Evolutionary conservation across 1,140 invertebrate species (phyloP), one percentile per base, ranked within the genome.

Genomic region (Orchesella cincta): DNA sequence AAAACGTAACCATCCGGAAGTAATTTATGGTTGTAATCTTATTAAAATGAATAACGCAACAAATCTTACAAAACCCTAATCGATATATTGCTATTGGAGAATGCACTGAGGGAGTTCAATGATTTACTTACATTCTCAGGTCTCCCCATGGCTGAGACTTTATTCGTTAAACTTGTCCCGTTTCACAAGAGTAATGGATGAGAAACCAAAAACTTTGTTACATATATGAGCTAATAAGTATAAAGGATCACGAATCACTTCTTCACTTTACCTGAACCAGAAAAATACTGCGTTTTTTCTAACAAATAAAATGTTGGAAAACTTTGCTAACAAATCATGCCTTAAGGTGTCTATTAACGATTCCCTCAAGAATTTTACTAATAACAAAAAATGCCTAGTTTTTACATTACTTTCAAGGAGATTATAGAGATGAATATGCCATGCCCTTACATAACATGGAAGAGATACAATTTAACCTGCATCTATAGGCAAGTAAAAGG

Each of bases 281-380:
- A n/a, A n/a, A n/a, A n/a, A n/a, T n/a, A n/a, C n/a, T n/a, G n/a
- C n/a, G n/a, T n/a, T n/a, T n/a, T n/a, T n/a, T n/a, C 54, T 23
- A 26, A 23, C 54, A 26, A 57, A 57, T 18, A 18, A 18, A 14
- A 3, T 8, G 12, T 57, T 57, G 54, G 26, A 26, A 57, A 57
- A 57, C 54, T 57, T 57, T 57, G 23, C 54, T 26, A 12, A 57
- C 54, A 57, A 57, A 57, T 57, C 54, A n/a, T 5, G 5, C 54
- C 23, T 18, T 57, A 57, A 57, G 54, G 54, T 57, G 54, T 57
- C 54, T 57, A 57, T 57, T 57, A 57, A 57, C 39, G 39, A 46
- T 5, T 8, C 39, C 54, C 54, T 18, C 23, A 57, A 57, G 23
- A 16, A 23, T 26, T 16, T 57, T 57, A 57, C 54, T n/a, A 57